Evolutionary conservation across 2,888 invertebrate species (phyloP), one percentile per base, ranked within the genome.

Genomic region (Rhaphigaster nebulosa): DNA sequence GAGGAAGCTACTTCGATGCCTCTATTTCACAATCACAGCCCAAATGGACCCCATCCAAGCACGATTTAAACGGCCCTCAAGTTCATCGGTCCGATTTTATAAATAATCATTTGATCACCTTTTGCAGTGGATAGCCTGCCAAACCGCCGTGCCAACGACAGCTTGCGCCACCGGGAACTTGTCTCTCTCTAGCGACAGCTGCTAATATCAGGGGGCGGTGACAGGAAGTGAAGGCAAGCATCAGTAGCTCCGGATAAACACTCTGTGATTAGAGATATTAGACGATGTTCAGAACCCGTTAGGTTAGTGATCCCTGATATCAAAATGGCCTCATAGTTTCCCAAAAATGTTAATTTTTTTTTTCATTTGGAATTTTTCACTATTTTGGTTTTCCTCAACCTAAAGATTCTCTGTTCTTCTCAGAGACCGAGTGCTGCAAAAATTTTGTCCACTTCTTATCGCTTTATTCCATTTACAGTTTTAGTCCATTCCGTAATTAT

Each of bases 81-180:
- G 70, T 76, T 76, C 70, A 76, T 76, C 70, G 70, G 70, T 38
- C 70, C 34, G 70, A 76, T 76, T 76, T 76, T 76, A 76, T 76
- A 76, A 76, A 76, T 76, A 76, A 76, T 76, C 70, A 38, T 26
- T 76, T 76, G 38, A 76, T 76, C 70, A 76, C 29, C 34, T 70
- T 6, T 34, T 65, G 20, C 70, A 76, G 70, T 1, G 70, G 0
- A 8, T 23, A 38, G 8, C 0, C 34, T 70, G 70, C 70, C 70
- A 76, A 76, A 76, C 70, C 38, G 38, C 34, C 18, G 20, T 76
- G 70, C 70, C 70, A 65, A 65, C 29, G 65, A 65, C 65, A 76
- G 34, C 70, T 8, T 76, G 70, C 23, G 34, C 70, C 23, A 12
- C 10, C 60, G 60, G 60, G n/a, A n/a, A 60, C n/a, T 60, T 60